Evolutionary conservation across 2,888 invertebrate genomes (phyloP), one percentile per base, ranked within the genome.

Genomic region (Sisyra terminalis): DNA sequence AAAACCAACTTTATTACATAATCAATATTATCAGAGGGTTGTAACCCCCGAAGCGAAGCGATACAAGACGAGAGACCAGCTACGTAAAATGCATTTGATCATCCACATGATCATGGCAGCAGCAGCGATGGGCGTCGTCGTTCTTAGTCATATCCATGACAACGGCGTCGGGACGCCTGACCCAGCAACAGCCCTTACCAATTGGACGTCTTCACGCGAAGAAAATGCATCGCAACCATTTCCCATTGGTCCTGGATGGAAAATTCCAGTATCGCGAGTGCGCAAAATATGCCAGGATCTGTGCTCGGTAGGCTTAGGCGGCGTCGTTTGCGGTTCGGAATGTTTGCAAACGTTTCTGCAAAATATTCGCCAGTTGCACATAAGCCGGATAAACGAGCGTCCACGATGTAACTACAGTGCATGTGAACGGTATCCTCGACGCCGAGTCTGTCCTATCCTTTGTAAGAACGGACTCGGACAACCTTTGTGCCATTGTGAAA

Each of bases 381-480:
- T 43, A 42, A 42, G 46, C 43, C 46, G 47, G 48, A 49, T 50
- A 48, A 47, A 49, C 46, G 51, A 47, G 49, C 46, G 42, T 42
- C 44, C 45, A 49, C 38, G 47, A 47, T 46, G 48, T 45, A 48
- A 45, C 44, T 47, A 47, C 47, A 52, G 50, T 50, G 66, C 69
- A 11, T 54, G 59, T 39, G 24, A 24, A 24, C 24, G 24, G 24
- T 24, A 24, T 24, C 69, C 71, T 3, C 55, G 73, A 16, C 60
- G 60, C 32, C 59, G 58, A 39, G 73, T 75, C 44, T 78, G 78
- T 50, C 68, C 70, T 1, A 59, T 70, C 29, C 65, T 78, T 42
- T 78, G 78, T 57, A 57, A 60, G 43, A 71, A 74, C 54, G 63
- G 64, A 45, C 59, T 78, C 37, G 79, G 73, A 34, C 52, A 62